Conservation (phyloP, 1,140 invertebrate genomes). For the Drosophila kanapiae region DNA sequence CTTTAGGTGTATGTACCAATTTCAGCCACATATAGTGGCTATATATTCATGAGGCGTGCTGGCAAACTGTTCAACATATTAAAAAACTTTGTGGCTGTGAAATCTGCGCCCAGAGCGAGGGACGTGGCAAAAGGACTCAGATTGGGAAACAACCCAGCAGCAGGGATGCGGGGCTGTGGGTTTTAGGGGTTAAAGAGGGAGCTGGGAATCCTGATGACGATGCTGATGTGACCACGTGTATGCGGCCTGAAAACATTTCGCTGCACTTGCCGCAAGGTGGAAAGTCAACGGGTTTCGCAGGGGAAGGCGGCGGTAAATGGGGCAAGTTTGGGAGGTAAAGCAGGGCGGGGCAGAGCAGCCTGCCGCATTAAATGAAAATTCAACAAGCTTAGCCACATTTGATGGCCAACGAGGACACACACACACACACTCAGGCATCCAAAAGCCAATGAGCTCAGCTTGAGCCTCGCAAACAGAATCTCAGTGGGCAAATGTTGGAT, state of each 20-base stretch:
- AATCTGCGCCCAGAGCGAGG: slow-evolving; percentile 46
- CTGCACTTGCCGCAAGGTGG: slow-evolving; percentile 46
- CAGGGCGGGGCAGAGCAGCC: slow-evolving; percentile 6
- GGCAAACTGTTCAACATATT: slow-evolving; percentile 55
- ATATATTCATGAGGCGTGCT: slow-evolving; percentile 44
- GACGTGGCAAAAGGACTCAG: slow-evolving; percentile 7
- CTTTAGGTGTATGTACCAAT: background rate
- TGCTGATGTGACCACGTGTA: slow-evolving; percentile 54
- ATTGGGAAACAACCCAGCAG: slow-evolving; percentile 8
- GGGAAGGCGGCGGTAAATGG: background rate
- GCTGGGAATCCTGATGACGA: background rate
- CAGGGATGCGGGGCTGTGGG: background rate
- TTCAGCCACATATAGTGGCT: slow-evolving; percentile 26
- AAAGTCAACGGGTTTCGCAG: background rate
- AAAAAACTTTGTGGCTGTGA: slow-evolving; percentile 60
- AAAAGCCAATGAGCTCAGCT: slow-evolving; percentile 42
- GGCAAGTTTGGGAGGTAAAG: background rate
- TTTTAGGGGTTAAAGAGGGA: background rate
- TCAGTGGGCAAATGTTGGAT: background rate
- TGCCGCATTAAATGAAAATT: slow-evolving; percentile 56
- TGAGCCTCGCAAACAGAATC: slow-evolving; percentile 12
- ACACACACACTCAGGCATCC: background rate
- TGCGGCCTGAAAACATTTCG: slow-evolving; percentile 49
- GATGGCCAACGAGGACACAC: slow-evolving; percentile 34
- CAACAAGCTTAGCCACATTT: slow-evolving; percentile 47